Evolutionary conservation across 2,888 invertebrate genomes (phyloP).

Genomic region (Idaea dimidiata): DNA sequence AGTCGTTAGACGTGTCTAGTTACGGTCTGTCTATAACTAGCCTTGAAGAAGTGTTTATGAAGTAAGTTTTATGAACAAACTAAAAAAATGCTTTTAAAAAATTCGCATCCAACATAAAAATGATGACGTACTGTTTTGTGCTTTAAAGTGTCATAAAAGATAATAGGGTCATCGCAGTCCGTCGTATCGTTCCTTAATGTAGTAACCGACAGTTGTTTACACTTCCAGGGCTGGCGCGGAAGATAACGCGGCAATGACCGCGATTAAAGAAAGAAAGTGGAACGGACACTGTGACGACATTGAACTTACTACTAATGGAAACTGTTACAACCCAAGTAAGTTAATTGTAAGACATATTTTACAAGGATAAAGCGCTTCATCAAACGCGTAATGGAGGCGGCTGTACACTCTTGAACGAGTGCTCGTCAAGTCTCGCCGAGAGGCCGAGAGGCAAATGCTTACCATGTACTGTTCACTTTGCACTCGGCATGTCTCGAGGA

Average conservation of each 20-base stretch:
- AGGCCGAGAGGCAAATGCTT: no score
- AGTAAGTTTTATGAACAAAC: slow-evolving; percentile 70
- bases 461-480: no score
- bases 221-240: slow-evolving; percentile 59
- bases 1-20: slow-evolving; percentile 83
- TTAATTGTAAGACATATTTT: slow-evolving; percentile 3
- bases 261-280: slow-evolving; percentile 29
- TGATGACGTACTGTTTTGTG: no score
- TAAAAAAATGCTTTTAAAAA: no score
- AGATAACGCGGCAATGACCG: slow-evolving; percentile 41
- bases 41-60: slow-evolving; percentile 95
- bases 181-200: not conserved
- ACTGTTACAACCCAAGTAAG: slow-evolving; percentile 34
- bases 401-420: no score
- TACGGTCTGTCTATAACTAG: slow-evolving; percentile 94
- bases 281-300: slow-evolving; percentile 39
- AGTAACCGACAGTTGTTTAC: not conserved
- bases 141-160: not conserved
- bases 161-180: not conserved
- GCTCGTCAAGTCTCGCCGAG: no score
- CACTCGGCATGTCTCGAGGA: no score
- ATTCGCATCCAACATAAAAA: no score
- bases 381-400: no score
- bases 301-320: slow-evolving; percentile 44
- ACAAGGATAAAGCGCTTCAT: no score